Base-by-base conservation (phyloP, 2,113 vertebrate genomes). In the Corythornis vintsioides region DNA sequence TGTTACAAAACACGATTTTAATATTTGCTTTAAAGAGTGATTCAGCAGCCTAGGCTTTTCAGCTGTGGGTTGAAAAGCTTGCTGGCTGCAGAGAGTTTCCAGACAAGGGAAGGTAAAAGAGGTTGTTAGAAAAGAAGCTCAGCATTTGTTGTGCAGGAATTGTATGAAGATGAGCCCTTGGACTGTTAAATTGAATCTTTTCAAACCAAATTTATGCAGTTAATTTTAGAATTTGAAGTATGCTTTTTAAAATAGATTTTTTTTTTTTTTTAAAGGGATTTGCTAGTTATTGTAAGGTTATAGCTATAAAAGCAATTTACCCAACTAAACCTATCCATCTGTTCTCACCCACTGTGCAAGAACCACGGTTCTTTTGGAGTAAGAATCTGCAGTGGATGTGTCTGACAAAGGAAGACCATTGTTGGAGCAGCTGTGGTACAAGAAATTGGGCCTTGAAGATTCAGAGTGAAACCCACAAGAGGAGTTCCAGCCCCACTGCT, bases 1-100 rank as follows among this genome's bases (percentile, higher is more conserved):
- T 87, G 13, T 45, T 82, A 70, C 33, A 50, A 59, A 82, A 29
- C 1, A 55, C 5, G 76, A 31, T 63, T 86, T 88, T 71, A 80
- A 66, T 83, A 76, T 89, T 87, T 75, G 26, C 29, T 86, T 92
- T 80, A 73, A 80, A 85, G 57, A 84, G 65, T 57, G 33, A 79
- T 43, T 88, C 61, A 72, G 63, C 26, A 56, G 55, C 43, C 85
- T 38, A 59, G n/a, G 53, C 38, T 72, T 82, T 77, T 73, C 0
- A 0, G 40, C 21, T 33, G 28, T 50, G 67, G 71, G 86, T 93
- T 92, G 56, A 59, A 94, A 92, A 67, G 7, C 33, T 45, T 79
- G 25, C 12, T 65, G 38, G 21, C 48, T 86, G 20, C 67, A 76
- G 12, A 73, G 81, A 69, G 20, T 47, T 15, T 90, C 19, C 25